phyloP scores from a whole-genome alignment of 2,888 invertebrate species.

The Latheticus oryzae region DNA sequence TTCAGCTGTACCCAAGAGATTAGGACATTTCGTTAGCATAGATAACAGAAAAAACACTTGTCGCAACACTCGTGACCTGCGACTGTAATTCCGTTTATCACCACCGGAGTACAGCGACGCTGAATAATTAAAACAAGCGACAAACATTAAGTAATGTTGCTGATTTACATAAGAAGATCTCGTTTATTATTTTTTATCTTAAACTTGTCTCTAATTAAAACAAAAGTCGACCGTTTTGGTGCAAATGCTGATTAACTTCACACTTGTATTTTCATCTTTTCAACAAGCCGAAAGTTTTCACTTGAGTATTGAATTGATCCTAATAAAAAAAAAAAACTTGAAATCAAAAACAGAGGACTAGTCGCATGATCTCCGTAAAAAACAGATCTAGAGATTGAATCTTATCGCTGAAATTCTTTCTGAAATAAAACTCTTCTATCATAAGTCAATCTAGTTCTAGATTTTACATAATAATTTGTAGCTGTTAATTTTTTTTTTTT shows the following conservation, averaged over 20 bases:
- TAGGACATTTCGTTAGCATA: conserved; percentile 61
- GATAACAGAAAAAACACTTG: conserved; percentile 65
- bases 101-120: conserved; percentile 51
- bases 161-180: conserved; percentile 44
- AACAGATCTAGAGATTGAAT: no score
- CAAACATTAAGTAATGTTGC: conserved; percentile 55
- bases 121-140: conserved; percentile 60
- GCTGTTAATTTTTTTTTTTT: no score
- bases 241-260: conserved; percentile 21
- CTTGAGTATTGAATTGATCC: no score
- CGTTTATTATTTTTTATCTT: conserved; percentile 40
- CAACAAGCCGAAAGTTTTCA: conserved; percentile 7
- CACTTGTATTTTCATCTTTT: conserved; percentile 1
- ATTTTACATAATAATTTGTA: no score
- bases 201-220: conserved; percentile 36
- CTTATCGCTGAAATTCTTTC: no score
- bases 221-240: background rate
- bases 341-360: no score
- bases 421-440: no score
- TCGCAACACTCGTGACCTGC: conserved; percentile 62
- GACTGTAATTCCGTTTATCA: conserved; percentile 60
- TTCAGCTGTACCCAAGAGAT: conserved; percentile 60
- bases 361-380: no score
- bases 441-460: no score
- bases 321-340: no score